phyloP scores from a whole-genome alignment of 2,113 vertebrate species.

The Nycticorax nycticorax region DNA sequence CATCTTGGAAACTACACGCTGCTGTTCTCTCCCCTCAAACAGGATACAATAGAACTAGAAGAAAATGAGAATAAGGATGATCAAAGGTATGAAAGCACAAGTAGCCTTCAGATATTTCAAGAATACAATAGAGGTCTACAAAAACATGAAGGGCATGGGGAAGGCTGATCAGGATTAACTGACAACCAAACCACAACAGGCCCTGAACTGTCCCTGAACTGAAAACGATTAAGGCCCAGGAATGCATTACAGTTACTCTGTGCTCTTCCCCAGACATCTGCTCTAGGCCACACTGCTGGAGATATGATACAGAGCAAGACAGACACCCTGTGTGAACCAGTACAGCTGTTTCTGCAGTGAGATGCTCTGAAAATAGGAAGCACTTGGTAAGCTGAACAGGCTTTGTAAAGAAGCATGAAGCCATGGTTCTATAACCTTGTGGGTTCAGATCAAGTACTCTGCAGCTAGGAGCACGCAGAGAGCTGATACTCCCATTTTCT shows the following conservation, averaged over 20 bases:
- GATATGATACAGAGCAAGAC: fast-evolving
- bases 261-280: neutral
- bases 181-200: neutral
- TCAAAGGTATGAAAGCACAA: neutral
- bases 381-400: neutral
- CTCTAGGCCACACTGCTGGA: neutral
- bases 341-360: neutral
- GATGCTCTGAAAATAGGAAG: neutral
- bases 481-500: neutral
- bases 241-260: neutral
- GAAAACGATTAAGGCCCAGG: neutral
- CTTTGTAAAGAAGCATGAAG: neutral
- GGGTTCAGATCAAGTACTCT: neutral
- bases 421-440: neutral
- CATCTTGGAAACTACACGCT: neutral
- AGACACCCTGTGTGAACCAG: neutral
- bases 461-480: neutral
- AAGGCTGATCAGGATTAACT: neutral
- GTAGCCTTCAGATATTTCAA: neutral
- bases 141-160: neutral
- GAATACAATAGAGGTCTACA: neutral
- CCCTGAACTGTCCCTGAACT: neutral
- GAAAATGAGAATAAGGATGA: neutral
- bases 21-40: neutral
- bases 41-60: neutral